phyloP scores from a whole-genome alignment of 2,797 vertebrate genomes.

The Heliangelus exortis region DNA sequence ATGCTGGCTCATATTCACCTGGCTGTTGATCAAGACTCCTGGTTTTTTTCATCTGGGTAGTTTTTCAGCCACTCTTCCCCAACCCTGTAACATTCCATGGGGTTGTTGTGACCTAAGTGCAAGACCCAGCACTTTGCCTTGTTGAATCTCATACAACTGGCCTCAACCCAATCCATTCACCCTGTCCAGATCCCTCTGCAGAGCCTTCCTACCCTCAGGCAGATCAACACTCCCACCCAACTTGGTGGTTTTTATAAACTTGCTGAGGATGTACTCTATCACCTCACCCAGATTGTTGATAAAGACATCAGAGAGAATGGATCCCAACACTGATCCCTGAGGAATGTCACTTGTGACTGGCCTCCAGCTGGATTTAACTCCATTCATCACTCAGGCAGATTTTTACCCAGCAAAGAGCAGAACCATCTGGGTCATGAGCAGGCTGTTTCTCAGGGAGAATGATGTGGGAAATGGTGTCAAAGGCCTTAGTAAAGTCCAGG shows the following conservation, averaged over 20 bases:
- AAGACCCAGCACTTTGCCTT: fast-evolving
- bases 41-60: neutral
- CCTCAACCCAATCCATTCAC: fast-evolving
- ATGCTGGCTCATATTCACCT: neutral
- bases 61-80: neutral
- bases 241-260: neutral
- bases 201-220: neutral
- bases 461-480: no score
- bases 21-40: fast-evolving
- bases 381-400: neutral
- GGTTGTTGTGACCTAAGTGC: neutral
- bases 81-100: neutral
- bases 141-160: neutral
- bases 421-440: fast-evolving
- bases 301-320: no score
- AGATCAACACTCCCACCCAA: no score
- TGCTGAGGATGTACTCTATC: neutral
- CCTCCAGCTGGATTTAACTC: neutral
- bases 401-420: fast-evolving
- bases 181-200: neutral
- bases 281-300: neutral
- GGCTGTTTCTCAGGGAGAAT: no score
- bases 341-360: neutral
- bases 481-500: no score
- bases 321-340: neutral